Percentiles rank a stretch among this genome's conserved stretches.
These are phyloP conservation scores for Psephotus haematonotus DNA, from an alignment of 2,113 vertebrate species.

Conservation along the genomic window DNA sequence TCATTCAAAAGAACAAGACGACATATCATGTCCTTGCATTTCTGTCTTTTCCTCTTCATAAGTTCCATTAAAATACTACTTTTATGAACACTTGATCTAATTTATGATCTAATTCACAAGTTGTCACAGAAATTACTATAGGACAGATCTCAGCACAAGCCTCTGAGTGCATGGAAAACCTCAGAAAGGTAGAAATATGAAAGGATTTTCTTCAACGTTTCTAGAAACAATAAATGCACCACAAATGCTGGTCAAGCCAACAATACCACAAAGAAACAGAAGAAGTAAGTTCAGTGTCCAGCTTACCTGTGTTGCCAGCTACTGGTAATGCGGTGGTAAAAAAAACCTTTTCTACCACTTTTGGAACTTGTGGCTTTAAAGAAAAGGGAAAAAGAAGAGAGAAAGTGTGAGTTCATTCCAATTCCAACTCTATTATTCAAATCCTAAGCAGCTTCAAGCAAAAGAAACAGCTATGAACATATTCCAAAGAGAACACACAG, in stretches of 20 bases:
- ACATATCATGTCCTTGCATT: neutral
- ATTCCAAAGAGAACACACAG: neutral
- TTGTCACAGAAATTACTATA: neutral
- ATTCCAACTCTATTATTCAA: neutral
- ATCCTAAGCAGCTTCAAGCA: neutral
- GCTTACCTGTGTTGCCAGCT: conserved; percentile 88
- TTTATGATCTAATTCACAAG: neutral
- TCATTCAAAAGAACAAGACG: neutral
- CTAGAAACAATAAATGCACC: neutral
- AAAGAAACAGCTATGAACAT: neutral
- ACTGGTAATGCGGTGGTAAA: conserved; percentile 97
- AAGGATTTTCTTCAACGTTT: neutral
- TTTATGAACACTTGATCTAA: neutral
- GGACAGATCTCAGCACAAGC: neutral
- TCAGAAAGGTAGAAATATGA: neutral
- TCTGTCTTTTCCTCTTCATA: neutral
- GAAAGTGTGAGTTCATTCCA: neutral
- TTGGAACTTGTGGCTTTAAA: conserved; percentile 84
- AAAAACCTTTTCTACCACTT: conserved; percentile 97
- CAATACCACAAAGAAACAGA: neutral
- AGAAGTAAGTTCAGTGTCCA: neutral
- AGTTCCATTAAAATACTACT: neutral
- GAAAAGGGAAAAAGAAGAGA: neutral
- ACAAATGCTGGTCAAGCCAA: neutral
- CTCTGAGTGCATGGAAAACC: neutral